Conservation (phyloP, 2,113 vertebrate genomes). For the Opisthocomus hoazin region DNA sequence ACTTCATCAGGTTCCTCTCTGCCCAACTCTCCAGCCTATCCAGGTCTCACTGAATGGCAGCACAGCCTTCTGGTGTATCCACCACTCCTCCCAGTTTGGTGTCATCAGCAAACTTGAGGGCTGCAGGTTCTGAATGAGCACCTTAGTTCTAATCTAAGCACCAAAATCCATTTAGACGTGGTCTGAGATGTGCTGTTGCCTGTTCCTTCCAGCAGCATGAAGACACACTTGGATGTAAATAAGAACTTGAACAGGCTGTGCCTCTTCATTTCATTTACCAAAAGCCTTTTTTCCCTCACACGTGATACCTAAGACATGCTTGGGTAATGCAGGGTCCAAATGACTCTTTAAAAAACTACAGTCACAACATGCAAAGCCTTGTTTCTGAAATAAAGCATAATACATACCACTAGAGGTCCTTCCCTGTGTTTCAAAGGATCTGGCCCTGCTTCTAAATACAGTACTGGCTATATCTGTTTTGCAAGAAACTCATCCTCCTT, state of each 20-base stretch:
- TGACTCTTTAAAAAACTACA: neutral
- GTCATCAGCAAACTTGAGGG: neutral
- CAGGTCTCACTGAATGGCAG: too few relatives aligned
- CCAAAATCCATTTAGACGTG: neutral
- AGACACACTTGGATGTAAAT: neutral
- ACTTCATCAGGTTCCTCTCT: too few relatives aligned
- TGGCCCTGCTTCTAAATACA: neutral
- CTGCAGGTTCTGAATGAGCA: neutral
- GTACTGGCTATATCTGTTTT: neutral
- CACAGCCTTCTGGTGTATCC: too few relatives aligned
- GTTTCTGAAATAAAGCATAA: neutral
- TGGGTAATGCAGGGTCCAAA: neutral
- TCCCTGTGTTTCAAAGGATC: neutral
- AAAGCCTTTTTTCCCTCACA: neutral
- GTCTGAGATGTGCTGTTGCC: neutral
- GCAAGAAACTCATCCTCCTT: neutral
- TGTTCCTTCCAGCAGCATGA: neutral
- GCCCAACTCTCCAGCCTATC: too few relatives aligned
- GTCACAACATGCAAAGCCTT: neutral
- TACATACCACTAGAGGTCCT: neutral
- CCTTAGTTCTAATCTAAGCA: neutral
- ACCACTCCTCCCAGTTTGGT: too few relatives aligned
- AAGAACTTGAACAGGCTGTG: neutral
- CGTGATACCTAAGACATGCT: neutral
- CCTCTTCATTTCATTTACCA: neutral